Conservation (phyloP, 2,888 invertebrate species). For the Apantesis nais region DNA sequence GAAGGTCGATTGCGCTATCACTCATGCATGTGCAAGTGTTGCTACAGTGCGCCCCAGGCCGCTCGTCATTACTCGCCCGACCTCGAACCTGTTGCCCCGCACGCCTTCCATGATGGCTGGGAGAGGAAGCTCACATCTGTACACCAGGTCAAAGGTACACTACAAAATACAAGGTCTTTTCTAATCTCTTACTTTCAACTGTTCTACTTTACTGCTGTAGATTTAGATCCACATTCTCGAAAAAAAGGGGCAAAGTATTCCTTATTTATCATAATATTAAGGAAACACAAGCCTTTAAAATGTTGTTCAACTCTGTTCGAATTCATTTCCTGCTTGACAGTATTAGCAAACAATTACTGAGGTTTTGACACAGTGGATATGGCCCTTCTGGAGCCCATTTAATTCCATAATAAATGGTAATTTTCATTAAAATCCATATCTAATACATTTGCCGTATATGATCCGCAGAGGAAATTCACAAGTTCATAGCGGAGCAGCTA, state of each 20-base stretch:
- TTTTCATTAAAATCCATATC: neutral
- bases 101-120: conserved; percentile 98
- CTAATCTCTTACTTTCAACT: neutral
- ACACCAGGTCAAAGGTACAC: conserved; percentile 96
- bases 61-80: conserved; percentile 94
- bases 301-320: neutral
- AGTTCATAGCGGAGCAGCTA: conserved; percentile 98
- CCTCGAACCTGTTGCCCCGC: conserved; percentile 96
- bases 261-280: neutral
- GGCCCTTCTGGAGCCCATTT: neutral
- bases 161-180: neutral
- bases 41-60: conserved; percentile 87
- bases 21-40: conserved; percentile 99
- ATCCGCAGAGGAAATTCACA: conserved; percentile 97
- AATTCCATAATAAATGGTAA: neutral
- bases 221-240: neutral
- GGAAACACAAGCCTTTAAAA: neutral
- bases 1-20: conserved; percentile 99
- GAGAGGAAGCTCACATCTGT: conserved; percentile 97
- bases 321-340: neutral
- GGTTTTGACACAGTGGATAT: neutral
- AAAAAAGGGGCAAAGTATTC: neutral
- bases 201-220: too few species aligned
- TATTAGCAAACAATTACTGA: neutral
- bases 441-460: conserved; percentile 16